Conservation (phyloP, 2,113 vertebrate species). For the Microtus richardsoni region DNA sequence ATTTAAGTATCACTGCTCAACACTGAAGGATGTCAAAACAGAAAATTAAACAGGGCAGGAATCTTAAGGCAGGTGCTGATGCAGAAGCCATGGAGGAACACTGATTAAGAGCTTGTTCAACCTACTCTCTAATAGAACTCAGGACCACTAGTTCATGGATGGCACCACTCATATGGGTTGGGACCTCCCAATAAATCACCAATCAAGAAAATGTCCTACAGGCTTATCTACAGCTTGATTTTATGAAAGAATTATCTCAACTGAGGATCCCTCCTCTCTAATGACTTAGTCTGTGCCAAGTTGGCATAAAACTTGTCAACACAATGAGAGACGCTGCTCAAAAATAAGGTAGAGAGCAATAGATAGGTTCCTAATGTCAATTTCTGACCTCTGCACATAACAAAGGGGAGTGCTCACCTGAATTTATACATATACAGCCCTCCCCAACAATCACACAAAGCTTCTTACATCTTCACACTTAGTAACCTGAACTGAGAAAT, state of each 20-base stretch:
- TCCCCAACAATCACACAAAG: not conserved
- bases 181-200: not conserved
- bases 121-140: not conserved
- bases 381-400: not conserved
- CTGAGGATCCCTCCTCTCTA: not conserved
- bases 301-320: not conserved
- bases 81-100: not conserved
- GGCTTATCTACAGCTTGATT: not conserved
- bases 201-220: not conserved
- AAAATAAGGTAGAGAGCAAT: not conserved
- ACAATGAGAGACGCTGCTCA: not conserved
- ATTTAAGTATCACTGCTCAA: not conserved
- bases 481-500: constrained; percentile 26
- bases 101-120: not conserved
- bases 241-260: not conserved
- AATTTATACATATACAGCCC: not conserved
- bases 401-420: not conserved
- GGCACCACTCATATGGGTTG: not conserved
- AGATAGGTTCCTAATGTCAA: not conserved
- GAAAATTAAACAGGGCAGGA: not conserved
- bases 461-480: not conserved
- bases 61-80: not conserved
- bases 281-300: not conserved
- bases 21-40: not conserved
- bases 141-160: not conserved